phyloP scores from a whole-genome alignment of 2,113 vertebrate species.

The Mesocricetus auratus region DNA sequence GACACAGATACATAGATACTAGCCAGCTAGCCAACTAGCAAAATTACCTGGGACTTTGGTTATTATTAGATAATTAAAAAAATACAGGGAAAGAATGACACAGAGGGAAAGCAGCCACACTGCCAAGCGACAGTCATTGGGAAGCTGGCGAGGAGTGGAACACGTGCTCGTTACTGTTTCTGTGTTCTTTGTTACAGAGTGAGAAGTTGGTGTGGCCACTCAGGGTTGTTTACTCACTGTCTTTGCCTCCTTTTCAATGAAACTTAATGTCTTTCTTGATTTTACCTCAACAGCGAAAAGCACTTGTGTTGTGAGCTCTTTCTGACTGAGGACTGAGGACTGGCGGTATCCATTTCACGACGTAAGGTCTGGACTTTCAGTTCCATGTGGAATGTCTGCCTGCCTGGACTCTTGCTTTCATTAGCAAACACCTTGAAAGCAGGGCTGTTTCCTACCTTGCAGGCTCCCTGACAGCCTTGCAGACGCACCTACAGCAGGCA shows the following conservation, averaged over 20 bases:
- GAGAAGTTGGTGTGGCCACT: not conserved
- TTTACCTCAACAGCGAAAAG: not conserved
- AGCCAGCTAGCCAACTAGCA: not conserved
- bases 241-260: not conserved
- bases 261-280: not conserved
- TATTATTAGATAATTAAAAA: constrained; percentile 19
- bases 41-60: not conserved
- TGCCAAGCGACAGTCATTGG: not conserved
- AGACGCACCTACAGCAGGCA: too few relatives aligned
- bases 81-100: not conserved
- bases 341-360: not conserved
- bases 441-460: not conserved
- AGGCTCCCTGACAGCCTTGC: not conserved
- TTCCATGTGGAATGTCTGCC: not conserved
- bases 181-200: not conserved
- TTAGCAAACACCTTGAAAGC: not conserved
- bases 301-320: not conserved
- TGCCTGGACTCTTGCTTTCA: not conserved
- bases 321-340: not conserved
- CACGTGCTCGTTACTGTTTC: not conserved
- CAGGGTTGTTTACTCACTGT: not conserved
- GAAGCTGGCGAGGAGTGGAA: not conserved
- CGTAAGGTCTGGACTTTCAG: not conserved
- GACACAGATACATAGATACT: not conserved
- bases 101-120: not conserved